Evolutionary conservation across 2,888 invertebrate genomes (phyloP).

Genomic region (Netelia fuscicornis): DNA sequence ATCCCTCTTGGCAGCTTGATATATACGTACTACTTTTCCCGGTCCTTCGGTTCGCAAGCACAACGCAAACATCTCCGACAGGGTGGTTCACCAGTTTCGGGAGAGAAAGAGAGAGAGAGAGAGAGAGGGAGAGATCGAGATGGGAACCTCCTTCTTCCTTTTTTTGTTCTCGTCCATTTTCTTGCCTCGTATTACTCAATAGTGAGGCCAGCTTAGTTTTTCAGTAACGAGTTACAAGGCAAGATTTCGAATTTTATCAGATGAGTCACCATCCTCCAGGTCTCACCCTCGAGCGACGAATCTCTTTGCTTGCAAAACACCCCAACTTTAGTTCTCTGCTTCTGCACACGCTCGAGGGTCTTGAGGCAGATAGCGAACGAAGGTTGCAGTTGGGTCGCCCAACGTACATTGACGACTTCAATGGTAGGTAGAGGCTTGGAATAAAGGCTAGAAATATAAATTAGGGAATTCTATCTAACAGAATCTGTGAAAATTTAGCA

Average conservation of each 20-base stretch:
- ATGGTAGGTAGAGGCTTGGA: neutral
- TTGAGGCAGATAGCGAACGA: neutral
- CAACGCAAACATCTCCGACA: conserved; percentile 54
- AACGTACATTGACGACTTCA: neutral
- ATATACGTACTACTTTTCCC: conserved; percentile 20
- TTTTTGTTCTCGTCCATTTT: conserved; percentile 25
- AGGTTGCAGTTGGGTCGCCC: neutral
- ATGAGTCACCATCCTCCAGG: conserved; percentile 2
- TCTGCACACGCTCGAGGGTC: neutral
- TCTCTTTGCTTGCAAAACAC: neutral
- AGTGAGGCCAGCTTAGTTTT: conserved; percentile 19
- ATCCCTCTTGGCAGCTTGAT: conserved; percentile 20
- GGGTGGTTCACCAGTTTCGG: conserved; percentile 5
- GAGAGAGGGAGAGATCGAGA: conserved; percentile 4
- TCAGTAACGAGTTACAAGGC: conserved; percentile 47
- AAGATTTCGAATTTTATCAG: conserved; percentile 39
- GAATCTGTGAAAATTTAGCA: no score
- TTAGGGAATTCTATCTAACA: no score
- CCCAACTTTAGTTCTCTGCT: neutral
- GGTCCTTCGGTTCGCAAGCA: conserved; percentile 33
- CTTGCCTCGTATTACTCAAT: conserved; percentile 39
- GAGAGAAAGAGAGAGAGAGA: conserved; percentile 3
- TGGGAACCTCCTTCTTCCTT: conserved; percentile 25
- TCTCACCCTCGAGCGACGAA: neutral
- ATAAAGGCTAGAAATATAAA: neutral